Evolutionary conservation across 2,888 invertebrate species (phyloP).

Genomic region (Crossocerus cetratus): DNA sequence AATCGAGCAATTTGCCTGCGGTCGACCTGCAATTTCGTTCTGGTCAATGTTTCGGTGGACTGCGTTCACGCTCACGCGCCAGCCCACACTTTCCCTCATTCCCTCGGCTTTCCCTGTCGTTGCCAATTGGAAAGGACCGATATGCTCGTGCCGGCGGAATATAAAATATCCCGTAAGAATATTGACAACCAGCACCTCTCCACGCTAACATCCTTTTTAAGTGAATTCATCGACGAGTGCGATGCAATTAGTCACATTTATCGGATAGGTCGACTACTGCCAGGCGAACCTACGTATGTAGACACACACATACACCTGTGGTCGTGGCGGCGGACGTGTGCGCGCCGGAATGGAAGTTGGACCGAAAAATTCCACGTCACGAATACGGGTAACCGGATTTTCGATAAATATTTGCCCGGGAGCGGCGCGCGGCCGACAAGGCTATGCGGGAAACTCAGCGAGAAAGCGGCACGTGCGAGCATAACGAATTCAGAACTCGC

Average conservation of each 20-base stretch:
- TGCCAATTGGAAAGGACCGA: too few relatives aligned
- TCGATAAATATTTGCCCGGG: background rate
- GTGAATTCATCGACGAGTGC: too few relatives aligned
- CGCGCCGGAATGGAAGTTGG: background rate
- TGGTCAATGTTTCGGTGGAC: background rate
- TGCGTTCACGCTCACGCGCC: background rate
- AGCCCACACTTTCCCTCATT: too few relatives aligned
- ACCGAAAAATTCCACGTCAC: background rate
- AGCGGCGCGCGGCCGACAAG: background rate
- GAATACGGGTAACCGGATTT: background rate
- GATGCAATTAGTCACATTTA: too few relatives aligned
- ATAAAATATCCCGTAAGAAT: too few relatives aligned
- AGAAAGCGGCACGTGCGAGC: background rate
- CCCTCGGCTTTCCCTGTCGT: too few relatives aligned
- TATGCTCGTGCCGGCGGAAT: too few relatives aligned
- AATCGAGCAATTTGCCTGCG: slow-evolving; percentile 1
- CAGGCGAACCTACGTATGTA: background rate
- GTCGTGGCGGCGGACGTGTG: too few relatives aligned
- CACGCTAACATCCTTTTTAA: too few relatives aligned
- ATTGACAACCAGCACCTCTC: too few relatives aligned
- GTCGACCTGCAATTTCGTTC: slow-evolving; percentile 2
- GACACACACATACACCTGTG: background rate
- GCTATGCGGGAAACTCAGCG: background rate
- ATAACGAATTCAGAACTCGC: slow-evolving; percentile 1
- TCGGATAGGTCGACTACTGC: background rate